phyloP scores from a whole-genome alignment of 2,888 invertebrate genomes.

The Trissolcus japonicus region DNA sequence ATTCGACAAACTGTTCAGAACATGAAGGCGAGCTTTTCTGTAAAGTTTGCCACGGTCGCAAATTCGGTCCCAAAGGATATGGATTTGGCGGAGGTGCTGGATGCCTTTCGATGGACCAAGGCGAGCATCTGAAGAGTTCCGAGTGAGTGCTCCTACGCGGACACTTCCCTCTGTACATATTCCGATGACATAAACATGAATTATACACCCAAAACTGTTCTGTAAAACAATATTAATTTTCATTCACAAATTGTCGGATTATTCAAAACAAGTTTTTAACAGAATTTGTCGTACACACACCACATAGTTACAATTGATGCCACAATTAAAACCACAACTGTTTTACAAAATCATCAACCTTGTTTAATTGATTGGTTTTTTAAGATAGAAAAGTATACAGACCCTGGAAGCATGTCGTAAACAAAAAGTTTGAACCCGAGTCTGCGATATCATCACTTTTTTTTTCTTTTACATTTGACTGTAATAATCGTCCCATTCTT shows the following conservation, averaged over 20 bases:
- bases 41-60: slow-evolving; percentile 97
- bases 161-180: slow-evolving; percentile 62
- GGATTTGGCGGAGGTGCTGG: slow-evolving; percentile 99
- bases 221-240: slow-evolving; percentile 23
- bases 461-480: slow-evolving; percentile 58
- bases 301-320: slow-evolving; percentile 17
- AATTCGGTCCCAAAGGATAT: slow-evolving; percentile 98
- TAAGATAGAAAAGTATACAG: slow-evolving; percentile 38
- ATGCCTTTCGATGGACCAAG: slow-evolving; percentile 96
- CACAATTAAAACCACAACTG: slow-evolving; percentile 18
- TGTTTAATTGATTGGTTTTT: slow-evolving; percentile 44
- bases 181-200: slow-evolving; percentile 58
- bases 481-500: slow-evolving; percentile 56
- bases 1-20: slow-evolving; percentile 98
- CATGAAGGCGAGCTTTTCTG: slow-evolving; percentile 98
- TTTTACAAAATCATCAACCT: slow-evolving; percentile 18
- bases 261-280: slow-evolving; percentile 36
- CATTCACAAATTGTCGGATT: slow-evolving; percentile 40
- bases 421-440: slow-evolving; percentile 43
- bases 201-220: slow-evolving; percentile 48
- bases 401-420: slow-evolving; percentile 56
- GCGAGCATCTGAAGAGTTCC: slow-evolving; percentile 88
- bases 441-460: slow-evolving; percentile 42
- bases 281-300: slow-evolving; percentile 33
- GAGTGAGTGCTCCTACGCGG: slow-evolving; percentile 83